These are phyloP conservation scores for Margarornis squamiger DNA, from an alignment of 2,797 vertebrate species.

Conservation along the genomic window DNA sequence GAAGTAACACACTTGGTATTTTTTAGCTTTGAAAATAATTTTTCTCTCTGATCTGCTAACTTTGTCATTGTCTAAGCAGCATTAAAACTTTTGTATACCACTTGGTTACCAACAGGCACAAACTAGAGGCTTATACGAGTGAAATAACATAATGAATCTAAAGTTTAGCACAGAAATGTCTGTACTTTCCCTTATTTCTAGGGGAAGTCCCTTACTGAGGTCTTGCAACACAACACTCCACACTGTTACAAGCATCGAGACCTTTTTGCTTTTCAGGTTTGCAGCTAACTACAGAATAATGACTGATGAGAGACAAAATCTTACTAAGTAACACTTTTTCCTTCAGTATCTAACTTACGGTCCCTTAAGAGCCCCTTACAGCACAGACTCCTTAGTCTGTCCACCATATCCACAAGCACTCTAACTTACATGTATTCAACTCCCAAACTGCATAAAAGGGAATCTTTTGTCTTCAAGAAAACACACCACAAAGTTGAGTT, in stretches of 20 bases:
- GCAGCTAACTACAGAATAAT: neutral
- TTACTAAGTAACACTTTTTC: neutral
- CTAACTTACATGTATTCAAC: neutral
- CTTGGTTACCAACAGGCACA: conserved; percentile 20
- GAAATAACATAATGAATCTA: conserved; percentile 1
- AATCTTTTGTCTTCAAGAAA: neutral
- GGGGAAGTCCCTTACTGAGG: neutral
- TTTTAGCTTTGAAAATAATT: conserved; percentile 45
- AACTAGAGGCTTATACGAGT: neutral
- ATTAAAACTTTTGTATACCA: conserved; percentile 37
- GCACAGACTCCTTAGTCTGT: neutral
- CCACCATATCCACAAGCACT: neutral
- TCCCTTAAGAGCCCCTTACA: neutral
- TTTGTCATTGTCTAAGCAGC: conserved; percentile 41
- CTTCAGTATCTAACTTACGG: neutral
- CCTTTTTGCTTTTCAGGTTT: neutral
- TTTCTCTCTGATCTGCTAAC: conserved; percentile 50
- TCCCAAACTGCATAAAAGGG: neutral
- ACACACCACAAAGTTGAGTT: neutral
- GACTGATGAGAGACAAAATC: neutral
- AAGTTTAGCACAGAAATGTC: neutral
- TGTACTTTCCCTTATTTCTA: neutral
- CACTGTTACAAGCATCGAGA: neutral
- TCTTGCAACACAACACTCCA: neutral
- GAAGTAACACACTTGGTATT: neutral